phyloP scores from a whole-genome alignment of 2,888 invertebrate genomes.

The Drymonia ruficornis region DNA sequence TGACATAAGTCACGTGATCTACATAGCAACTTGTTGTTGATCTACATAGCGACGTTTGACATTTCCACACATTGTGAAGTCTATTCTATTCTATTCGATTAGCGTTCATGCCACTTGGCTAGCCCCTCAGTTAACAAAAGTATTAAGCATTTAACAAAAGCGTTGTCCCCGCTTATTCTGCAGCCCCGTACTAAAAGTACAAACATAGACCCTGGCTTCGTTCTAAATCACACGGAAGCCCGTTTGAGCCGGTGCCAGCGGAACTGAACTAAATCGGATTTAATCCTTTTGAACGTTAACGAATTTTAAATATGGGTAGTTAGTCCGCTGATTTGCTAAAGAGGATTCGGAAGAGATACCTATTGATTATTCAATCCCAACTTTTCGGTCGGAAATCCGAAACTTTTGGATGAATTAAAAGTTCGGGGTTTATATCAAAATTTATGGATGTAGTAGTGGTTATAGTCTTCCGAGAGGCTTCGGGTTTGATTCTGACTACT shows the following conservation, averaged over 20 bases:
- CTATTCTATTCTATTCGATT: too few species aligned
- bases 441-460: constrained; percentile 6
- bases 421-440: not conserved
- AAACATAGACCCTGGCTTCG: constrained; percentile 35
- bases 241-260: constrained; percentile 58
- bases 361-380: constrained; percentile 33
- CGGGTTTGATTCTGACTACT: not conserved
- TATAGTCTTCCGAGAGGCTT: not conserved
- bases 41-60: too few species aligned
- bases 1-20: too few species aligned
- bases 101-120: too few species aligned
- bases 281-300: constrained; percentile 56
- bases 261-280: constrained; percentile 59
- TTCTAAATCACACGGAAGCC: constrained; percentile 53
- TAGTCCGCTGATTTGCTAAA: constrained; percentile 46
- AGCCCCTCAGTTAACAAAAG: too few species aligned
- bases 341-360: constrained; percentile 31
- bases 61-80: too few species aligned
- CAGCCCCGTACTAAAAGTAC: constrained; percentile 24
- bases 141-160: too few species aligned
- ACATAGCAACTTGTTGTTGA: too few species aligned
- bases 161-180: constrained; percentile 15
- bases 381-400: constrained; percentile 12
- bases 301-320: constrained; percentile 69
- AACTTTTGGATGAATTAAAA: constrained; percentile 18